phyloP scores from a whole-genome alignment of 2,113 vertebrate species.

The Suncus etruscus region DNA sequence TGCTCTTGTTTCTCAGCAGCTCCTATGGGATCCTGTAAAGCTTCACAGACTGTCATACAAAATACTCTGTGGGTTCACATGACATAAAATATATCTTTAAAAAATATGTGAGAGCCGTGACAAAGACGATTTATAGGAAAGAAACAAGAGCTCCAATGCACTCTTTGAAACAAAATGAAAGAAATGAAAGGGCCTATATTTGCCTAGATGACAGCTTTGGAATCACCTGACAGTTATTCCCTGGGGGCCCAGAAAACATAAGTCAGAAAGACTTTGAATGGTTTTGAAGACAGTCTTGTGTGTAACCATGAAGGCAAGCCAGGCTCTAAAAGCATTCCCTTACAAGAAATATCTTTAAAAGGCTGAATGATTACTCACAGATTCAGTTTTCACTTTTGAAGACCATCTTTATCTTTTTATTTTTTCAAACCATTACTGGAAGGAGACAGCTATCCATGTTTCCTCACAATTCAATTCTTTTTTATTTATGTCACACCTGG shows the following conservation, averaged over 20 bases:
- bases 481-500: too few relatives aligned
- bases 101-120: background rate
- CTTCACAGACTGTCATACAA: background rate
- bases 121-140: background rate
- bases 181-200: background rate
- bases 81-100: background rate
- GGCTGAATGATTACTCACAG: background rate
- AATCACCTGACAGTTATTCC: background rate
- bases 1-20: background rate
- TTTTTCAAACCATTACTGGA: background rate
- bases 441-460: background rate
- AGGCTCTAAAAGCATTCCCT: background rate
- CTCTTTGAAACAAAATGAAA: background rate
- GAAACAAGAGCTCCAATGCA: background rate
- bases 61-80: background rate
- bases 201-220: background rate
- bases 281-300: background rate
- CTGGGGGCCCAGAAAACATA: background rate
- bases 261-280: background rate
- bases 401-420: background rate
- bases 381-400: background rate
- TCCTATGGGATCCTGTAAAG: background rate
- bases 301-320: background rate
- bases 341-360: background rate
- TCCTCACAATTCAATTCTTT: too few relatives aligned